Percentiles rank a stretch among this genome's conserved stretches.
Evolutionary conservation across 2,113 vertebrate genomes (phyloP).

Genomic region (Myotis brandtii): DNA sequence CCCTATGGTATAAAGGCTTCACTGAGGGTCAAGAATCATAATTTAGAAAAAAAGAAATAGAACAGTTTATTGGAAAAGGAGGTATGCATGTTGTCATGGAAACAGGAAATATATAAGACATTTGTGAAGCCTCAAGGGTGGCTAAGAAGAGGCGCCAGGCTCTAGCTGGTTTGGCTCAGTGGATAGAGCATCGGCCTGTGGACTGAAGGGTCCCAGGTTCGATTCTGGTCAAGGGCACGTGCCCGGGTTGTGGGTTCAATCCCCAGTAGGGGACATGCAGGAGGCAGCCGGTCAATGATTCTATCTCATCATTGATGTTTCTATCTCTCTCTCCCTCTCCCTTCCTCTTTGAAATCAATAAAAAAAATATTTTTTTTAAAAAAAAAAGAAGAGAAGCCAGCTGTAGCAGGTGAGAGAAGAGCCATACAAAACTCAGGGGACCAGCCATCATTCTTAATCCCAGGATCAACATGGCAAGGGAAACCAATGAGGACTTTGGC

Average conservation of each 20-base stretch:
- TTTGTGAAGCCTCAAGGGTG: not conserved
- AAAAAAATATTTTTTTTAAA: too few species aligned
- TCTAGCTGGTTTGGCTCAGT: too few species aligned
- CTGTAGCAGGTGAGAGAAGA: not conserved
- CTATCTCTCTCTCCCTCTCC: too few species aligned
- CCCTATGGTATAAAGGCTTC: not conserved
- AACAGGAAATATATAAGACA: constrained; percentile 47
- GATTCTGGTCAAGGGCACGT: too few species aligned
- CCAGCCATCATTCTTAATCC: not conserved
- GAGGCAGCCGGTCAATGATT: too few species aligned
- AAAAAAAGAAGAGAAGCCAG: not conserved
- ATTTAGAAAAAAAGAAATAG: constrained; percentile 48
- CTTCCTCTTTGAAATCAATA: too few species aligned
- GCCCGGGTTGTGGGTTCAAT: too few species aligned
- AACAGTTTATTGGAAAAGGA: not conserved
- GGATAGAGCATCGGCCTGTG: too few species aligned
- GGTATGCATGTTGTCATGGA: constrained; percentile 60
- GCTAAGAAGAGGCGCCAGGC: not conserved
- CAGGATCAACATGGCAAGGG: not conserved
- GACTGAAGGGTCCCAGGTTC: too few species aligned
- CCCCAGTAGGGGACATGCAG: too few species aligned
- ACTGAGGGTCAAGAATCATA: not conserved
- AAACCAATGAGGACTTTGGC: not conserved
- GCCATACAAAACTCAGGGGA: not conserved
- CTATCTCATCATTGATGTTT: too few species aligned